These are phyloP conservation scores for Zapornia atra DNA, from an alignment of 2,113 vertebrate genomes.

Conservation along the genomic window DNA sequence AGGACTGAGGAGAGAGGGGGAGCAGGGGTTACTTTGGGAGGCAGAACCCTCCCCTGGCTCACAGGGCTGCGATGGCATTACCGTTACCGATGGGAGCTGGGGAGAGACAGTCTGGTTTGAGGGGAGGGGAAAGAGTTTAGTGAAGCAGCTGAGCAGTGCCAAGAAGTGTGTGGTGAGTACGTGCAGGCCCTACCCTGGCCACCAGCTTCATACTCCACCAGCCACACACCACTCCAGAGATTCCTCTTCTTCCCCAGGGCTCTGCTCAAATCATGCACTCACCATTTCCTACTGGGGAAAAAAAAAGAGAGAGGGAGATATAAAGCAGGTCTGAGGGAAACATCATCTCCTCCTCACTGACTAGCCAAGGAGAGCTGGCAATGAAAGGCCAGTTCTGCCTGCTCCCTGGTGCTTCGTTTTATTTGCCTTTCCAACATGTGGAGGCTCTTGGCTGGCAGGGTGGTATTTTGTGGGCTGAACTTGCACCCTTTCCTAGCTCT, in stretches of 20 bases:
- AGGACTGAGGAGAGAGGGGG: neutral
- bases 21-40: neutral
- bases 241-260: neutral
- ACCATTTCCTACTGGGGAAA: constrained; percentile 24
- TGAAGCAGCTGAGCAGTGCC: neutral
- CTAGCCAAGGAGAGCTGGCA: neutral
- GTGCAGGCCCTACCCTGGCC: fast-evolving
- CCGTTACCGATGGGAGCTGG: neutral
- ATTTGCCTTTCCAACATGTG: neutral
- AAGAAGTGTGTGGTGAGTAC: fast-evolving
- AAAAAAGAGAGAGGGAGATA: neutral
- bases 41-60: neutral
- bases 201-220: neutral
- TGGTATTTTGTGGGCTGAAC: neutral
- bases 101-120: neutral
- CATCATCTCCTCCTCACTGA: neutral
- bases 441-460: neutral
- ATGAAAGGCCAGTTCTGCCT: neutral
- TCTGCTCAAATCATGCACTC: neutral
- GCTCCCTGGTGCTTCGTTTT: neutral
- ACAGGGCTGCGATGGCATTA: fast-evolving
- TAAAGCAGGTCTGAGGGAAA: constrained; percentile 16
- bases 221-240: neutral
- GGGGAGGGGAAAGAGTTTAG: neutral
- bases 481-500: neutral